A percentile compares a stretch with the other conserved stretches of the same genome.
phyloP scores from a whole-genome alignment of 2,113 vertebrate genomes.

The Elachura formosa region DNA sequence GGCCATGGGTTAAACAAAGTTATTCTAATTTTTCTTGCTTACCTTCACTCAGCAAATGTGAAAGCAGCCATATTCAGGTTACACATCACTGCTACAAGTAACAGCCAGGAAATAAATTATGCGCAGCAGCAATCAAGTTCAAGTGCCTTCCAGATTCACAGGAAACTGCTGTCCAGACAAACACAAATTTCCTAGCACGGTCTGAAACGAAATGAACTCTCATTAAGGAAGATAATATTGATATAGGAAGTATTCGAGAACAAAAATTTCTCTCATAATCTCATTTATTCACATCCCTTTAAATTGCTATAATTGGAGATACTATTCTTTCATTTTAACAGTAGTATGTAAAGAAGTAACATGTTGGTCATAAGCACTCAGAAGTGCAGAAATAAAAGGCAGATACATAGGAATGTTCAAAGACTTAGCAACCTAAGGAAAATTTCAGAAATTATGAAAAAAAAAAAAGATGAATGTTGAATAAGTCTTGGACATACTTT shows the following conservation, averaged over 20 bases:
- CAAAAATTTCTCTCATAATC: neutral
- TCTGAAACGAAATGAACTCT: neutral
- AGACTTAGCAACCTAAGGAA: neutral
- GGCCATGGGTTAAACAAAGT: neutral
- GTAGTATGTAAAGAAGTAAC: neutral
- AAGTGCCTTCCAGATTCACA: slow-evolving; percentile 5
- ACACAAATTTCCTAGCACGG: neutral
- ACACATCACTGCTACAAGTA: neutral
- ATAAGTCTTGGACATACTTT: neutral
- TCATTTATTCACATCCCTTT: neutral
- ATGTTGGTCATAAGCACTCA: neutral
- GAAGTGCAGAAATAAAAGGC: neutral
- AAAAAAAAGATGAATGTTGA: neutral
- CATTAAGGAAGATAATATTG: neutral
- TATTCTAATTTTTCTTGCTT: neutral
- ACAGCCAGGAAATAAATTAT: neutral
- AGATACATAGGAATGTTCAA: neutral
- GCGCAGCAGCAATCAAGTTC: neutral
- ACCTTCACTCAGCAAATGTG: neutral
- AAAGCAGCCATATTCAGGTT: neutral
- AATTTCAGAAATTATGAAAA: neutral
- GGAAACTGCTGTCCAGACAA: neutral
- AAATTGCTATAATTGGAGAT: neutral
- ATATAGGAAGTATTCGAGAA: neutral
- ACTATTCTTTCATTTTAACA: neutral